Evolutionary conservation across 2,888 invertebrate species (phyloP).

Genomic region (Macrophya annulata): DNA sequence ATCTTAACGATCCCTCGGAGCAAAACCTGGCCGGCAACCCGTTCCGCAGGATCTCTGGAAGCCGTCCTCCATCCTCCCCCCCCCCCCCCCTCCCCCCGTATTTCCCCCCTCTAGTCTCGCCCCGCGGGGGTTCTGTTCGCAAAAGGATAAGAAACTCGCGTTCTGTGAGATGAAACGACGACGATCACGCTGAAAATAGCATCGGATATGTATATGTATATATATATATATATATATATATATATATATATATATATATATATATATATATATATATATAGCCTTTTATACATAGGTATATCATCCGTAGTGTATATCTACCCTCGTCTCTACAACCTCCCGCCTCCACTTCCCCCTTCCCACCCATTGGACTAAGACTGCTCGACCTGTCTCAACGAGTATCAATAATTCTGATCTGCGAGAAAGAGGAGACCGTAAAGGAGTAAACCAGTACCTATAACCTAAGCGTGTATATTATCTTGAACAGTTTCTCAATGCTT

Average conservation of each 20-base stretch:
- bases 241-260: conserved; percentile 24
- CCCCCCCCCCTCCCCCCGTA: neutral
- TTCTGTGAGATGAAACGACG: conserved; percentile 37
- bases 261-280: neutral
- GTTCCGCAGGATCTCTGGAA: conserved; percentile 61
- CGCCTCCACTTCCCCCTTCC: conserved; percentile 49
- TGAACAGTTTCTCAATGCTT: conserved; percentile 49
- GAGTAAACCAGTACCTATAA: conserved; percentile 22
- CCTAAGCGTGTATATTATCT: conserved; percentile 3
- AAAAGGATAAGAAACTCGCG: conserved; percentile 50
- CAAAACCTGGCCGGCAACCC: conserved; percentile 79
- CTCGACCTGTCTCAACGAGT: conserved; percentile 22
- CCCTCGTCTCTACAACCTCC: neutral
- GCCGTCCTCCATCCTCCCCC: neutral
- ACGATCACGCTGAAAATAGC: conserved; percentile 60
- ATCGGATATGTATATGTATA: neutral
- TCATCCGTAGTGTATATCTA: neutral
- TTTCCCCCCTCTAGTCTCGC: conserved; percentile 30
- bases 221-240: neutral
- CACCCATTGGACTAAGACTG: neutral
- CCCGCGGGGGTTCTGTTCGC: conserved; percentile 40
- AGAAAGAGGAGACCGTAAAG: conserved; percentile 33
- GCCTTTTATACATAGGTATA: conserved; percentile 42
- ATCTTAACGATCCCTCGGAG: conserved; percentile 78
- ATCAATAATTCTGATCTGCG: conserved; percentile 40